A percentile compares a stretch with the other conserved stretches of the same genome.
phyloP scores from a whole-genome alignment of 2,113 vertebrate genomes.

The Xiphophorus couchianus region DNA sequence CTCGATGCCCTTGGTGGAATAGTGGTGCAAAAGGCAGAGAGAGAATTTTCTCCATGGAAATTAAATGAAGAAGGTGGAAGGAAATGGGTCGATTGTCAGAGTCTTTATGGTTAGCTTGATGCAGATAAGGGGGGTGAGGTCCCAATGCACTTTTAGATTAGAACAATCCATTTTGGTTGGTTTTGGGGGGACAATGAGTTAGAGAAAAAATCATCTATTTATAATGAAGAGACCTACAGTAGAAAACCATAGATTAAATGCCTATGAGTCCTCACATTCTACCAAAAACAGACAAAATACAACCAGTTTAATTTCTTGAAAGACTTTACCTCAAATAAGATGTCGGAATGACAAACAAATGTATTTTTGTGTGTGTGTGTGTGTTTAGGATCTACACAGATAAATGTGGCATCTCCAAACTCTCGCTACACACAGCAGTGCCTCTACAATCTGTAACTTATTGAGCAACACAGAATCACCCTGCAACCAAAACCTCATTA shows the following conservation, averaged over 20 bases:
- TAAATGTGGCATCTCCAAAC: conserved; percentile 9
- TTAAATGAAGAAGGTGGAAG: background rate
- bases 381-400: conserved; percentile 25
- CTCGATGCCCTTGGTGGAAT: conserved; percentile 24
- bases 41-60: too few relatives aligned
- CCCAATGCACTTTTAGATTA: too few relatives aligned
- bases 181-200: conserved; percentile 1
- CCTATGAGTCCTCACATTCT: conserved; percentile 3
- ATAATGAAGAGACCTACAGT: background rate
- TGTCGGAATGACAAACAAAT: conserved; percentile 4
- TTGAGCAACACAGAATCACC: conserved; percentile 45
- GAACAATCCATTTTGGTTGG: conserved; percentile 9
- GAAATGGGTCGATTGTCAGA: background rate
- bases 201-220: conserved; percentile 3
- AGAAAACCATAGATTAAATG: conserved; percentile 23
- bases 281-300: background rate
- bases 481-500: conserved; percentile 67
- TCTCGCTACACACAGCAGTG: conserved; percentile 14
- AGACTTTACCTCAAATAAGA: background rate
- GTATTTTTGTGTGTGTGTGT: background rate
- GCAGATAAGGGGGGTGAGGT: too few relatives aligned
- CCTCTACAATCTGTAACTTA: conserved; percentile 44
- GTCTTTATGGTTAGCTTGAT: too few relatives aligned
- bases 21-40: conserved; percentile 10
- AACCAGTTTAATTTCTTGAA: conserved; percentile 3